Evolutionary conservation across 1,140 invertebrate species (phyloP).

Genomic region (Plectrocnemia conspersa): DNA sequence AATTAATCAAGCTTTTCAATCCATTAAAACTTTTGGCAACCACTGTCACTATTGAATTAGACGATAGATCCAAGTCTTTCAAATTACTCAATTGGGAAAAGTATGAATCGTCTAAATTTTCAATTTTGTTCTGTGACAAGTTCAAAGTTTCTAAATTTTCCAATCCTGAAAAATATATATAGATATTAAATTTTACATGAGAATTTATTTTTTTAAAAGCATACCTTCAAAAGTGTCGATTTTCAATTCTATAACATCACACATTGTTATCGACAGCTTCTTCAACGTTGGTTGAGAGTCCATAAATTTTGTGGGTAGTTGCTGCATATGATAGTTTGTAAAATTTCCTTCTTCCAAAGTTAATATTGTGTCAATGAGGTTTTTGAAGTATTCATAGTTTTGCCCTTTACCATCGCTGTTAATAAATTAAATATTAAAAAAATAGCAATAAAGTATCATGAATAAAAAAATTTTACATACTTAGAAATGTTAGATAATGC

Average conservation of each 20-base stretch:
- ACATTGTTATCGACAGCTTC: neutral
- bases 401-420: neutral
- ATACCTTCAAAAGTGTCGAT: conserved; percentile 7
- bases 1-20: conserved; percentile 4
- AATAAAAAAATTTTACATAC: too few species aligned
- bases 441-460: too few species aligned
- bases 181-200: neutral
- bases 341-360: neutral
- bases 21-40: conserved; percentile 9
- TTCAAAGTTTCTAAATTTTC: conserved; percentile 19
- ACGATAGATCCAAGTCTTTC: conserved; percentile 16
- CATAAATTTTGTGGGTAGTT: neutral
- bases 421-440: too few species aligned
- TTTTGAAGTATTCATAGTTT: neutral
- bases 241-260: neutral
- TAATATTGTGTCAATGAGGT: neutral
- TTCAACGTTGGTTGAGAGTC: neutral
- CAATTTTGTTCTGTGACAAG: conserved; percentile 18
- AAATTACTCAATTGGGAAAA: conserved; percentile 19
- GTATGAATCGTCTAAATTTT: conserved; percentile 2
- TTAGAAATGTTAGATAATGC: too few species aligned
- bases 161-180: conserved; percentile 16
- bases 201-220: conserved; percentile 3
- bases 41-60: conserved; percentile 13
- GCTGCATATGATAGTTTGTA: neutral